Evolutionary conservation across 2,888 invertebrate genomes (phyloP).

Genomic region (Diadromus collaris): DNA sequence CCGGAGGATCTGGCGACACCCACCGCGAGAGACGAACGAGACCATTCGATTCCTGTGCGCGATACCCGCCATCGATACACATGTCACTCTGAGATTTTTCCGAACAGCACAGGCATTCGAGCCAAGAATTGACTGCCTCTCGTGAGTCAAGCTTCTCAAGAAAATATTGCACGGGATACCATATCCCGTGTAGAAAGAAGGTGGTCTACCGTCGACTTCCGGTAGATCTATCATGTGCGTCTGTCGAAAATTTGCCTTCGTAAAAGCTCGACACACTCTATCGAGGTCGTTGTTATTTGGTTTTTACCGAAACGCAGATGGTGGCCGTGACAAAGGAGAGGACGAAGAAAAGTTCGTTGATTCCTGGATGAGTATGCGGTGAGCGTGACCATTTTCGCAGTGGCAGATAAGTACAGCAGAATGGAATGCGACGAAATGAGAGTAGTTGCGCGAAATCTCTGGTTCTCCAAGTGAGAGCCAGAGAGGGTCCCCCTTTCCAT

Average conservation of each 20-base stretch:
- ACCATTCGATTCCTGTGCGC: conserved; percentile 48
- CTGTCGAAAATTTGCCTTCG: not conserved
- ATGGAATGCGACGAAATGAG: conserved; percentile 33
- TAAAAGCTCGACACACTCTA: not conserved
- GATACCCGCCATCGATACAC: conserved; percentile 48
- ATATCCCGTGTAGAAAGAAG: not conserved
- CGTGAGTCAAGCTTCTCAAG: not conserved
- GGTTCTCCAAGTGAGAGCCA: conserved; percentile 10
- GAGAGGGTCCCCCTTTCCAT: conserved; percentile 8
- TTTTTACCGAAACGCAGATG: not conserved
- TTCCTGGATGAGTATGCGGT: conserved; percentile 8
- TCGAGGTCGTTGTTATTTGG: not conserved
- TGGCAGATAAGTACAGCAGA: conserved; percentile 8
- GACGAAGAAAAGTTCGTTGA: not conserved
- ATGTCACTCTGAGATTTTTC: conserved; percentile 50
- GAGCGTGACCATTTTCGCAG: conserved; percentile 37
- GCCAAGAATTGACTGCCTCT: conserved; percentile 4
- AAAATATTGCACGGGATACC: not conserved
- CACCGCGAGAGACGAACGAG: conserved; percentile 16
- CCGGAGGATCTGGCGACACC: conserved; percentile 1
- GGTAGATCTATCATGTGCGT: not conserved
- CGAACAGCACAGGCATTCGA: conserved; percentile 31
- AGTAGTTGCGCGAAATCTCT: conserved; percentile 30
- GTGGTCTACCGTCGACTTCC: not conserved
- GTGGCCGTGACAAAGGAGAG: not conserved